Evolutionary conservation across 2,113 vertebrate species (phyloP), one percentile per base, ranked within the genome.

Genomic region (Aphelocoma coerulescens): DNA sequence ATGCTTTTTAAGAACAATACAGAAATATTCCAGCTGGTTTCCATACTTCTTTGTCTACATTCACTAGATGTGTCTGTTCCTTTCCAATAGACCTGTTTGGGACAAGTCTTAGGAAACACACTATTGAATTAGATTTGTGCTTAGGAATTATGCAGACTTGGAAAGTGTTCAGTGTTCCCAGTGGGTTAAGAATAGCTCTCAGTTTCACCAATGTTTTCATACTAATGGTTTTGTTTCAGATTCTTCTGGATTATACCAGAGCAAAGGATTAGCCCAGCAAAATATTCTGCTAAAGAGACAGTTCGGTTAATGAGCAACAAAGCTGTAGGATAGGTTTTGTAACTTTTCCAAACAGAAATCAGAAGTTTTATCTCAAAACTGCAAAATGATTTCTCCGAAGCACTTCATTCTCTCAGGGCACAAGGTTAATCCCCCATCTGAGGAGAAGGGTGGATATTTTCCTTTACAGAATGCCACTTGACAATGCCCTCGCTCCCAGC

Each of bases 401-500:
- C 67, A 28, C 7, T 41, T 28, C 27, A 28, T 11, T n/a, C 39
- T 58, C n/a, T 79, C 23, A 71, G 76, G 35, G 28, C 30, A 72
- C 33, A 32, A 43, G 26, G 33, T 27, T 63, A 44, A 33, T 23
- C 35, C 23, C 24, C 51, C 35, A 2, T 7, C 17, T 46, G 37
- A 67, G 63, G 16, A 32, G 33, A 48, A 10, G 20, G 15, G n/a
- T 10, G 26, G 27, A 37, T 67, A 37, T 44, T 72, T 32, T 86
- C 19, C 55, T 55, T 28, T 41, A 16, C 16, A 85, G 46, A 58
- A 23, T 15, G 39, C 27, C 35, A 16, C 54, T 27, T 12, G 39
- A 17, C 28, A 68, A 33, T 2, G 4, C 13, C 73, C 26, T 54
- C 0, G 0, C 44, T 84, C 33, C 67, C 39, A 76, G 0, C 9